These are phyloP conservation scores for Graphium colonna DNA, from an alignment of 2,888 invertebrate species.

Conservation along the genomic window DNA sequence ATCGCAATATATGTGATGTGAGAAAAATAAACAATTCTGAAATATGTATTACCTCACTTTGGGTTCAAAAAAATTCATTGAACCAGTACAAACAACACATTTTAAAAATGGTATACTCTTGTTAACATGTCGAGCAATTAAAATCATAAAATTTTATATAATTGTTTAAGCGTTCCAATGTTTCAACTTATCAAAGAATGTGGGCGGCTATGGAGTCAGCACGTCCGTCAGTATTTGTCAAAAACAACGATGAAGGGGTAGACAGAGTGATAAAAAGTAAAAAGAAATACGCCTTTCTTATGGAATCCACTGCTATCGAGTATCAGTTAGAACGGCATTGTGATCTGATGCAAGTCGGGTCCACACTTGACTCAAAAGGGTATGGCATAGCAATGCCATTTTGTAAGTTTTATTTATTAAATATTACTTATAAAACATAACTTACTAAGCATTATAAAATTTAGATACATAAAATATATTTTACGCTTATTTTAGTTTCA, in stretches of 20 bases:
- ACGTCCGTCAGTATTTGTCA: slow-evolving; percentile 90
- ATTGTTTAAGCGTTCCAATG: slow-evolving; percentile 88
- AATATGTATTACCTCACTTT: too few species aligned
- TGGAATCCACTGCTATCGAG: slow-evolving; percentile 97
- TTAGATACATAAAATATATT: not conserved
- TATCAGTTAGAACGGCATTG: slow-evolving; percentile 93
- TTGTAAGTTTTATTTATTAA: slow-evolving; percentile 79
- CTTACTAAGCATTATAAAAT: not conserved
- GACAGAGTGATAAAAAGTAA: slow-evolving; percentile 89
- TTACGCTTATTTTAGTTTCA: slow-evolving; percentile 75
- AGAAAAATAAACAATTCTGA: too few species aligned
- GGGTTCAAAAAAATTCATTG: too few species aligned
- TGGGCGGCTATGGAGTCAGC: slow-evolving; percentile 94
- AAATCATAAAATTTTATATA: too few species aligned
- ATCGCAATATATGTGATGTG: too few species aligned
- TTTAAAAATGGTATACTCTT: too few species aligned
- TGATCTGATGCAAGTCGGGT: slow-evolving; percentile 90
- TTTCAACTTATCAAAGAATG: slow-evolving; percentile 94
- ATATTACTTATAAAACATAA: not conserved
- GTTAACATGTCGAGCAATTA: too few species aligned
- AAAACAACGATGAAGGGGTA: slow-evolving; percentile 91
- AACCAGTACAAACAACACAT: too few species aligned
- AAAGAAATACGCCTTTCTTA: slow-evolving; percentile 93
- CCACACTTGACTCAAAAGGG: slow-evolving; percentile 90
- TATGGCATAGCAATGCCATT: slow-evolving; percentile 96